Base-by-base conservation (phyloP, 2,113 vertebrate species). In the Eclectus roratus region DNA sequence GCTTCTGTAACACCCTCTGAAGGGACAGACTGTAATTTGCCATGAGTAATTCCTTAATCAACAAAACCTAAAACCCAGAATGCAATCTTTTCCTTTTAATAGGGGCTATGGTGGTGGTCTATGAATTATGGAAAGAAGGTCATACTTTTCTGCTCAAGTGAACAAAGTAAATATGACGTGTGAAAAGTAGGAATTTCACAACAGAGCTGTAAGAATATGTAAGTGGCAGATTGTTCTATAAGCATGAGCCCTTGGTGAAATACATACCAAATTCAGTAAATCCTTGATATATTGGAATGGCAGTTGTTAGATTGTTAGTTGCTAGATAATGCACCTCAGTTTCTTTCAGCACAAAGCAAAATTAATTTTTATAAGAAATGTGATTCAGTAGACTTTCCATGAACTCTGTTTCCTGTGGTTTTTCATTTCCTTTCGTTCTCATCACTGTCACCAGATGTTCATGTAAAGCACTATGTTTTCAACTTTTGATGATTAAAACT, bases 161-260 rank as follows among this genome's bases (percentile, higher is more conserved):
- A 80, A n/a, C 0, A 1, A 73, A 33, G 46, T 78, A 86, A 91
- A 94, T 41, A 47, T 71, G 76, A 82, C 3, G 0, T 85, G 82
- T 83, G 53, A 91, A 86, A 35, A 50, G 41, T n/a, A 85, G 80
- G 68, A 96, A 96, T 95, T 94, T 94, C 94, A 78, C 50, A 85
- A 55, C 17, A 73, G 37, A 18, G 7, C 18, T 52, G 9, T 74
- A 60, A 92, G 76, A 93, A 88, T 56, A 35, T 31, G 52, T 65
- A 31, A 86, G 56, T 63, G 35, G 27, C 61, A 93, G 73, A 72
- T 23, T 80, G 37, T 17, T 89, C 68, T 78, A n/a, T 73, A 83
- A 89, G 25, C 21, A 37, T 60, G 35, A 68, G 27, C 18, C 7
- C 23, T 33, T 88, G 72, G 18, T 74, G 60, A 87, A 91, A 78